Evolutionary conservation across 2,113 vertebrate genomes (phyloP), one percentile per base, ranked within the genome.

Genomic region (Trogon melanurus): DNA sequence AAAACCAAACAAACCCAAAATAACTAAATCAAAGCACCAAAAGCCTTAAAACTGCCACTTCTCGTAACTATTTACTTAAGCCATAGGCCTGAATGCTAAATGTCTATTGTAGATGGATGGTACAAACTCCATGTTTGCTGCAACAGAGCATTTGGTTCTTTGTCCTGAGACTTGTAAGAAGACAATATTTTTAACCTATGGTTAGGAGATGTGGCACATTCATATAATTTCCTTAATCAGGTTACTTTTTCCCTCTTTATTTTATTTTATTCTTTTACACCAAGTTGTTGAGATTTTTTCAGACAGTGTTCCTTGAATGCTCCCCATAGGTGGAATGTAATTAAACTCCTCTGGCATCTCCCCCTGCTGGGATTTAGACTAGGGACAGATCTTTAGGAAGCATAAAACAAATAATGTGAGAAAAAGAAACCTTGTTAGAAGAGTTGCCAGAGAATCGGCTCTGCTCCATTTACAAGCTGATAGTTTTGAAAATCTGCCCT

Each of bases 291-390:
- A 20, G 5, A 4, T 88, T 97, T 95, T 92, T 97, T 93, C 86
- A 93, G 84, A 95, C 62, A 70, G 80, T 80, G 4, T 97, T 97
- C 79, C 83, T 97, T 70, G 66, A 96, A 93, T 85, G 56, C 91
- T 97, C 97, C 95, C 93, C 91, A 95, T 87, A 95, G 96, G 81
- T 97, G 84, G 95, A 97, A 97, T 97, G 91, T 97, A 97, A 97
- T 97, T 97, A 97, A 97, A 94, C 95, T 96, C 95, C 86, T 89
- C 74, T 93, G 91, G 88, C 74, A 29, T 93, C 93, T 97, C 65
- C 61, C 74, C 95, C 97, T 97, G 90, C 96, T 97, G 96, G 89
- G 95, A 97, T 88, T 94, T 79, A 93, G 91, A 48, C 85, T 83
- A 87, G 93, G 96, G 94, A 97, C 95, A 70, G 94, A 95, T 95